These are phyloP conservation scores for Onychomys arenicola DNA, from an alignment of 2,797 vertebrate species.

Conservation along the genomic window DNA sequence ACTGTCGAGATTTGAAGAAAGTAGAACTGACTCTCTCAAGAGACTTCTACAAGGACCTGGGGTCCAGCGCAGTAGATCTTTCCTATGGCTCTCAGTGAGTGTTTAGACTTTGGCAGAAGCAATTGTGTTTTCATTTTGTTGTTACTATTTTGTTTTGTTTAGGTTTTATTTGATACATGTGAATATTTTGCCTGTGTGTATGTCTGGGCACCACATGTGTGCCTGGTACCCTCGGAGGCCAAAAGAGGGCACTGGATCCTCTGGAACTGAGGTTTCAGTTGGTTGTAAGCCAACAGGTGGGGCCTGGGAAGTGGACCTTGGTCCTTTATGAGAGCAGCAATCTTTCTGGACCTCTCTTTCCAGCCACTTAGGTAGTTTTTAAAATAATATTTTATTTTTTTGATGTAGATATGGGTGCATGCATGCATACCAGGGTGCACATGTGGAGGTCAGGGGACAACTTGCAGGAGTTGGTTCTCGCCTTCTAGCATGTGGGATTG, in stretches of 20 bases:
- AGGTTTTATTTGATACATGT: not conserved
- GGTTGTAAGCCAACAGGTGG: not conserved
- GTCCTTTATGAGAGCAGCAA: not conserved
- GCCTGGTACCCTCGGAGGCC: not conserved
- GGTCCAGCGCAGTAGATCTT: accelerated
- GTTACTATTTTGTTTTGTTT: not conserved
- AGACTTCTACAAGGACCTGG: accelerated
- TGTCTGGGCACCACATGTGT: not conserved
- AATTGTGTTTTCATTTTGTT: not conserved
- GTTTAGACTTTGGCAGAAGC: not conserved
- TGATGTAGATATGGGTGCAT: not conserved
- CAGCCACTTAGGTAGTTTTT: not conserved
- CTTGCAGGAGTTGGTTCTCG: not conserved
- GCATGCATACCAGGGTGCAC: not conserved
- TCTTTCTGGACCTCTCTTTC: not conserved
- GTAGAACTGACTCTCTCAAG: not conserved
- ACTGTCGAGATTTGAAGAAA: not conserved
- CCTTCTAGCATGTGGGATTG: not conserved
- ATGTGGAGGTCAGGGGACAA: not conserved
- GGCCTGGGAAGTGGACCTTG: not conserved
- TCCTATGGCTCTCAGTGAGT: not conserved
- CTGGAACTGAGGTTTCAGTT: not conserved
- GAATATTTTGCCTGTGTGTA: not conserved
- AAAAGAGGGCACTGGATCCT: no score
- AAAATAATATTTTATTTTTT: not conserved